A percentile compares a stretch with the other conserved stretches of the same genome.
phyloP scores from a whole-genome alignment of 1,140 invertebrate species.

The Oppia nitens region DNA sequence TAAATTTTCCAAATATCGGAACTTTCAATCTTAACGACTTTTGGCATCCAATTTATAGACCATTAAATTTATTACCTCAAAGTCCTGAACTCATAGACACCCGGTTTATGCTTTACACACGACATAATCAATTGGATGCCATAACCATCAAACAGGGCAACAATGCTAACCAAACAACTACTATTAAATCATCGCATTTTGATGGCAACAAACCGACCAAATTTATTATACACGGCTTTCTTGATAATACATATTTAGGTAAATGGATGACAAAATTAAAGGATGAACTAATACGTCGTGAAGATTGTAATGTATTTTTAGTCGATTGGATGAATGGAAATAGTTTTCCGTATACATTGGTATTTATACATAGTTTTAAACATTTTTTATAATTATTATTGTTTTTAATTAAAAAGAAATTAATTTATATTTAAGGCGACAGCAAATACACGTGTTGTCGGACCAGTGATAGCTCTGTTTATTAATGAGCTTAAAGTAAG shows the following conservation, averaged over 20 bases:
- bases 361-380: too few relatives aligned
- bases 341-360: not conserved
- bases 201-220: not conserved
- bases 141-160: too few relatives aligned
- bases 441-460: slow-evolving; percentile 29
- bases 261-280: slow-evolving; percentile 46
- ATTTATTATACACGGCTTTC: slow-evolving; percentile 39
- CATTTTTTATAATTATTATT: not conserved
- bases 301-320: slow-evolving; percentile 29
- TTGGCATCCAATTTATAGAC: slow-evolving; percentile 60
- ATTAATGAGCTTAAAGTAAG: slow-evolving; percentile 15
- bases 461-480: slow-evolving; percentile 25
- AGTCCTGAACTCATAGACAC: slow-evolving; percentile 61
- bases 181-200: not conserved
- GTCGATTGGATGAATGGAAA: slow-evolving; percentile 36
- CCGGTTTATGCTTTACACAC: slow-evolving; percentile 55
- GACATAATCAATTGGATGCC: slow-evolving; percentile 42
- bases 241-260: slow-evolving; percentile 42
- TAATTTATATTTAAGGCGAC: slow-evolving; percentile 28
- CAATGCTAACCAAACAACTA: not conserved
- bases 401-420: slow-evolving; percentile 34
- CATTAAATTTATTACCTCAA: slow-evolving; percentile 51
- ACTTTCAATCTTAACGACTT: slow-evolving; percentile 44
- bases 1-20: slow-evolving; percentile 8
- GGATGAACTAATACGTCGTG: slow-evolving; percentile 18